Evolutionary conservation across 2,888 invertebrate species (phyloP).

Genomic region (Silvanus unidentatus): DNA sequence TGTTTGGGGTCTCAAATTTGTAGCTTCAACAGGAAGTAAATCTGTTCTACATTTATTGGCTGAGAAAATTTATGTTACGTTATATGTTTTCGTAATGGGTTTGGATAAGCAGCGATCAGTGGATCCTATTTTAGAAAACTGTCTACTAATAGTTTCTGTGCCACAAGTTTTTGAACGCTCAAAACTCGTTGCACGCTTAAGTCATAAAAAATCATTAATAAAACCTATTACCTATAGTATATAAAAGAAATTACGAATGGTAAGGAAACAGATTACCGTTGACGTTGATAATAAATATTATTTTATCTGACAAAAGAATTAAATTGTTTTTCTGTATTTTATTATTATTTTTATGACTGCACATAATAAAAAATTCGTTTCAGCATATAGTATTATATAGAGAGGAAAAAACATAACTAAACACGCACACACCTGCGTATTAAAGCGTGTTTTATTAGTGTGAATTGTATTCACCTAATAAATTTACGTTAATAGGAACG

Average conservation of each 20-base stretch:
- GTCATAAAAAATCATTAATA: not conserved
- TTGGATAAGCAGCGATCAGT: slow-evolving; percentile 12
- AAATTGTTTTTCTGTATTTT: too few relatives aligned
- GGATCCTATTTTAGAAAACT: not conserved
- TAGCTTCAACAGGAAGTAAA: slow-evolving; percentile 23
- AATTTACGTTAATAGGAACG: not conserved
- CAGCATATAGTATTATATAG: too few relatives aligned
- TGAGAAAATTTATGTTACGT: slow-evolving; percentile 24
- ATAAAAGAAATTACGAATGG: not conserved
- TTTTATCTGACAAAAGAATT: too few relatives aligned
- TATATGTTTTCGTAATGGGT: slow-evolving; percentile 20
- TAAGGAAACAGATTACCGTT: not conserved
- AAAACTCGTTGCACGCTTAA: not conserved
- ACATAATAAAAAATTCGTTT: too few relatives aligned
- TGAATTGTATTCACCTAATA: not conserved
- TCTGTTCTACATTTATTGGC: slow-evolving; percentile 28
- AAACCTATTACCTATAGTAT: not conserved
- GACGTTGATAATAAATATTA: too few relatives aligned
- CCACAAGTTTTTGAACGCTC: not conserved
- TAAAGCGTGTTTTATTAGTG: too few relatives aligned
- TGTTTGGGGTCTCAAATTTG: slow-evolving; percentile 23
- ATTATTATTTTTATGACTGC: too few relatives aligned
- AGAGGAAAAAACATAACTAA: too few relatives aligned
- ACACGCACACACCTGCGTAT: too few relatives aligned
- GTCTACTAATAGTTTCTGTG: not conserved